These are phyloP conservation scores for Chrysocyon brachyurus DNA, from an alignment of 2,797 vertebrate species.

Conservation along the genomic window DNA sequence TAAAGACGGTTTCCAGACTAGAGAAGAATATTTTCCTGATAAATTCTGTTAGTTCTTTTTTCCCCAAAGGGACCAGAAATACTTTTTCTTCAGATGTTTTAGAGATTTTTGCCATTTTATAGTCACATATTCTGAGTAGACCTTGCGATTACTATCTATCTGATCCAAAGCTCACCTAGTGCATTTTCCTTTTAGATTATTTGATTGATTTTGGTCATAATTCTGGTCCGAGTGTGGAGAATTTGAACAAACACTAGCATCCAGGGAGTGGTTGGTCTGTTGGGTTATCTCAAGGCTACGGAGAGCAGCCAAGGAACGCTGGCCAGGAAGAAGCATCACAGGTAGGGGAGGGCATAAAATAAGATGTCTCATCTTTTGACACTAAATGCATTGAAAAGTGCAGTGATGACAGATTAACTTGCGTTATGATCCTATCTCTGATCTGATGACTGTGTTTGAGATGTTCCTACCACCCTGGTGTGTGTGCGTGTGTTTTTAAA, in stretches of 20 bases:
- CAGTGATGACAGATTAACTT: background rate
- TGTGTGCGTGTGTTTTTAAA: background rate
- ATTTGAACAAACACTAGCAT: background rate
- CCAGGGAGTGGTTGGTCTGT: background rate
- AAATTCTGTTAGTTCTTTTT: background rate
- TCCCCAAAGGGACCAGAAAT: background rate
- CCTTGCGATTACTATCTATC: too few relatives aligned
- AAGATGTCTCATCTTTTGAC: background rate
- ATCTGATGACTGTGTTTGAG: background rate
- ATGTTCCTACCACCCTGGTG: fast-evolving
- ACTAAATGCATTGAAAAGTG: background rate
- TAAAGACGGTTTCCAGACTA: background rate
- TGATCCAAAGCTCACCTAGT: background rate
- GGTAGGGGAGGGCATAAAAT: fast-evolving
- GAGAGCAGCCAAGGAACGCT: fast-evolving
- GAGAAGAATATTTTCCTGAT: background rate
- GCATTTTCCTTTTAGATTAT: background rate
- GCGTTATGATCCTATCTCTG: background rate
- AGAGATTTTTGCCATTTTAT: background rate
- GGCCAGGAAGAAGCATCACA: background rate
- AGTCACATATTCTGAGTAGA: background rate
- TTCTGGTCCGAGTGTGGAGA: background rate
- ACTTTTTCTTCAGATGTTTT: background rate
- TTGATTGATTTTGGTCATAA: background rate
- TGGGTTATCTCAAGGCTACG: background rate